These are phyloP conservation scores for Seira sanloemensis DNA, from an alignment of 2,888 invertebrate species.

Conservation along the genomic window DNA sequence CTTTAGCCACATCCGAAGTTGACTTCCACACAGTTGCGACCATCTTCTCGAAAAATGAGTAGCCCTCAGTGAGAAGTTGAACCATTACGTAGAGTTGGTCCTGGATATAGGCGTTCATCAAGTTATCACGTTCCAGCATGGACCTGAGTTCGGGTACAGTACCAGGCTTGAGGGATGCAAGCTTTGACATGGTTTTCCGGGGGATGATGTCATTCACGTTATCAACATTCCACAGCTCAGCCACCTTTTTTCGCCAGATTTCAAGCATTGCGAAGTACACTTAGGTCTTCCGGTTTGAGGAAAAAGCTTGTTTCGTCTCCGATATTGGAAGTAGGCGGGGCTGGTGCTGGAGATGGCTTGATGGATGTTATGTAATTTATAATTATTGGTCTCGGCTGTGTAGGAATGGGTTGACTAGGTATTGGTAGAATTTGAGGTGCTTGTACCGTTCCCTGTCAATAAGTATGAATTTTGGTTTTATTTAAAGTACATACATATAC, in stretches of 20 bases:
- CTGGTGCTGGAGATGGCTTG: too few relatives aligned
- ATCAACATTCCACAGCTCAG: background rate
- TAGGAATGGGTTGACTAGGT: too few relatives aligned
- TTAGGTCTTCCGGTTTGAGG: background rate
- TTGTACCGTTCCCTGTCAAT: too few relatives aligned
- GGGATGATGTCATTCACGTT: background rate
- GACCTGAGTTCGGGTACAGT: background rate
- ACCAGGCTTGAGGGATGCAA: background rate
- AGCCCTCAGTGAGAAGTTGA: background rate
- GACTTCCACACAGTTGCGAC: background rate
- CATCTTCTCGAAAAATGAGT: background rate
- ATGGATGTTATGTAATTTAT: too few relatives aligned
- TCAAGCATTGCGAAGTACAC: background rate
- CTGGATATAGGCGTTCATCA: background rate
- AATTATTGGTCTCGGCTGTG: too few relatives aligned
- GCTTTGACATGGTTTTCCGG: background rate
- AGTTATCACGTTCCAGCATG: background rate
- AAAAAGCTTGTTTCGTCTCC: too few relatives aligned
- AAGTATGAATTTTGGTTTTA: too few relatives aligned
- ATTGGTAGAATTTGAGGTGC: too few relatives aligned
- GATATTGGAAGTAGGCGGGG: too few relatives aligned
- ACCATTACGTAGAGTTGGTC: background rate
- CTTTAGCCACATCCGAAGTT: too few relatives aligned
- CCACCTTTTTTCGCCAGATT: background rate
- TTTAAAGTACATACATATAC: too few relatives aligned